These are phyloP conservation scores for Apis florea DNA, from an alignment of 1,140 invertebrate genomes.

Conservation along the genomic window DNA sequence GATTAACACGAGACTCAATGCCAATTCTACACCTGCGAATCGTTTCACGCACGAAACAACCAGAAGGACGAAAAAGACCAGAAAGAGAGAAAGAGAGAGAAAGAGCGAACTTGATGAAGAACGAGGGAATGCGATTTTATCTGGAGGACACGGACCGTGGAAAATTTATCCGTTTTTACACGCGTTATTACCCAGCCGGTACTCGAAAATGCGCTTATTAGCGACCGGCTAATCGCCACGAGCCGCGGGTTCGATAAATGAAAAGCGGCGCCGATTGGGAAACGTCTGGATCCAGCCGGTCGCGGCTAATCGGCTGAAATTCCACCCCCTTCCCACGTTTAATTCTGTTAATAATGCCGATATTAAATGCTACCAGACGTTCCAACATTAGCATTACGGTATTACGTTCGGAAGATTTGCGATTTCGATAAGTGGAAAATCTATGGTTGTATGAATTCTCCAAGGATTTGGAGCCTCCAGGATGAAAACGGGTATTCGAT, in stretches of 20 bases:
- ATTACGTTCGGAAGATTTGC: not conserved
- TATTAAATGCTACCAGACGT: conserved; percentile 14
- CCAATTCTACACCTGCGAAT: no score
- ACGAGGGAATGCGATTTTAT: conserved; percentile 21
- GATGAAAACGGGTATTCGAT: no score
- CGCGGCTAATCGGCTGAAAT: conserved; percentile 9
- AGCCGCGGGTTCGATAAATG: conserved; percentile 19
- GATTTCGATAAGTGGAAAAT: not conserved
- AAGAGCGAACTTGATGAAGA: no score
- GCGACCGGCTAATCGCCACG: conserved; percentile 3
- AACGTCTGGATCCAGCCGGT: conserved; percentile 10
- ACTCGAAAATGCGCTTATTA: conserved; percentile 41
- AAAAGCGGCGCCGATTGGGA: conserved; percentile 7
- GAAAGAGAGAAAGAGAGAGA: no score
- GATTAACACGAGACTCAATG: no score
- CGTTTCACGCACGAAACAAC: no score
- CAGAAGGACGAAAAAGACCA: no score
- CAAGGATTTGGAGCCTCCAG: no score
- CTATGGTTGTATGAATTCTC: not conserved
- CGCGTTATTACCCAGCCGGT: conserved; percentile 34
- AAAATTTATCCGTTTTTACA: conserved; percentile 43
- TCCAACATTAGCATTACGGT: not conserved
- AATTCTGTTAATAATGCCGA: conserved; percentile 12
- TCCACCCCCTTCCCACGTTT: not conserved
- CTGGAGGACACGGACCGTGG: not conserved